Evolutionary conservation across 2,113 vertebrate genomes (phyloP), one percentile per base, ranked within the genome.

Genomic region (Chaetura pelagica): DNA sequence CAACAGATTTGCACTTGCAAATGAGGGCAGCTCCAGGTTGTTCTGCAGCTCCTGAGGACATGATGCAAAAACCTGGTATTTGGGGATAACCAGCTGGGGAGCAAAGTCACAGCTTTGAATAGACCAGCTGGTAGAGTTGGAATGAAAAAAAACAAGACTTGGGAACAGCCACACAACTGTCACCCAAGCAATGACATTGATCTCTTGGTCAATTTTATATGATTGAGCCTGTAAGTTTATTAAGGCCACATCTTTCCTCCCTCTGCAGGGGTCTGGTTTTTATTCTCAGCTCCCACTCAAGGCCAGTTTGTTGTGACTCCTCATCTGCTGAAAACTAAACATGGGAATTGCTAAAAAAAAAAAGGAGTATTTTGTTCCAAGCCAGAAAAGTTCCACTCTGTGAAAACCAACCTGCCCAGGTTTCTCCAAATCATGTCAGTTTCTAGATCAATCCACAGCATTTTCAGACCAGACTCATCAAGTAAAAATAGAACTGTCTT

Each of bases 241-340:
- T 93, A 58, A 91, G 62, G 89, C 95, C 55, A 30, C 18, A 7
- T 63, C 61, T 89, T 74, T 27, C 9, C 6, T 71, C 68, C 75
- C 29, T 81, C 73, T 90, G 55, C 64, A 66, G 57, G 42, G 94
- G 27, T 16, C 42, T 89, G 52, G 40, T 78, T 87, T 66, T 75
- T 61, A 71, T 78, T 62, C n/a, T 78, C 34, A 29, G 13, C 89
- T 96, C 89, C 91, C 81, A 91, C 95, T 94, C 87, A 51, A 81
- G 74, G 61, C 48, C 84, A 38, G 49, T 32, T 83, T 4, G 0
- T 73, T 88, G 66, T 93, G 71, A 77, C 71, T 92, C 62, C 59
- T 90, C 44, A 4, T 90, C 83, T 93, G 59, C 46, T 92, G 59
- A 8, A 89, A 74, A 29, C 54, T 38, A 62, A 89, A 67, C 21